Conservation (phyloP, 2,797 vertebrate genomes). For the Sternotherus odoratus region DNA sequence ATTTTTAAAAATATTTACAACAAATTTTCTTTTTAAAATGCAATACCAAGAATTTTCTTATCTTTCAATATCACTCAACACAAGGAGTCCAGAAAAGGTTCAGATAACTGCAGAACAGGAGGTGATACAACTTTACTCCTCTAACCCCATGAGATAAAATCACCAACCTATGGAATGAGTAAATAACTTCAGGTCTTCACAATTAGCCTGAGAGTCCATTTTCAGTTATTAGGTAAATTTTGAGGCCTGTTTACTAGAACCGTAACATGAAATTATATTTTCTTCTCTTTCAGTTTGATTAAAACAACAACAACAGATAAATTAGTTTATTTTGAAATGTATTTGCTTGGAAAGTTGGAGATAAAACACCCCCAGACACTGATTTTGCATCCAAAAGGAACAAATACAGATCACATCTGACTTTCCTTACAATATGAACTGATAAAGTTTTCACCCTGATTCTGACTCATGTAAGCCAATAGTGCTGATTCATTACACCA, state of each 20-base stretch:
- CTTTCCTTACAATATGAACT: background rate
- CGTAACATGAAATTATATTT: background rate
- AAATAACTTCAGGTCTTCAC: constrained; percentile 33
- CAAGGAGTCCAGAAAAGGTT: background rate
- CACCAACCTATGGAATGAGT: background rate
- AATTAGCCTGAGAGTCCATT: background rate
- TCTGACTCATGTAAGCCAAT: background rate
- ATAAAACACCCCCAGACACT: background rate
- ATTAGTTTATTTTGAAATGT: rapidly evolving
- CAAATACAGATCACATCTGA: background rate
- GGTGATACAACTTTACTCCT: background rate
- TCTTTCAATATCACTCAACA: background rate
- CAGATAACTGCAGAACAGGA: background rate
- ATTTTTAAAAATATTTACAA: background rate
- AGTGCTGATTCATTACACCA: rapidly evolving
- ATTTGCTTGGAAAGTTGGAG: background rate
- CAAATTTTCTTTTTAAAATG: background rate
- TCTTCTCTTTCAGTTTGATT: background rate
- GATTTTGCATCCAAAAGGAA: background rate
- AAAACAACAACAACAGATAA: background rate
- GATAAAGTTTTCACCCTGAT: rapidly evolving
- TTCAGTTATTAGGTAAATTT: background rate
- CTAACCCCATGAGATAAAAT: constrained; percentile 22
- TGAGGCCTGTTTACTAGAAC: rapidly evolving
- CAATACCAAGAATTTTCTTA: constrained; percentile 3